Evolutionary conservation across 2,113 vertebrate species (phyloP).

Genomic region (Mystacornis crossleyi): DNA sequence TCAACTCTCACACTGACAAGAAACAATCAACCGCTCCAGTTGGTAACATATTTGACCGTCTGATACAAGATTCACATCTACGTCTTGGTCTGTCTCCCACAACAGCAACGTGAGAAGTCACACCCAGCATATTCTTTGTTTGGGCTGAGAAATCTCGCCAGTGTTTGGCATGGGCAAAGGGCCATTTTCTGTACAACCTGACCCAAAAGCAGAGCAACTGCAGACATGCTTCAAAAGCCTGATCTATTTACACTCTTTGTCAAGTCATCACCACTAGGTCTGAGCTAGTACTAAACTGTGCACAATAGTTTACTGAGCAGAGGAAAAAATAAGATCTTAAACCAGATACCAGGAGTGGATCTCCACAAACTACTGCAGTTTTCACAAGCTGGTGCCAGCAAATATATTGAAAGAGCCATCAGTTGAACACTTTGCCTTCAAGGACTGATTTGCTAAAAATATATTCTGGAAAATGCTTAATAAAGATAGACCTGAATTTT

Average conservation of each 20-base stretch:
- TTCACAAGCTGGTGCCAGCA: neutral
- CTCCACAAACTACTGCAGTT: neutral
- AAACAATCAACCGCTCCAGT: neutral
- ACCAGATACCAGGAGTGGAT: neutral
- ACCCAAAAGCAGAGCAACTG: neutral
- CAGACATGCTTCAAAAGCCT: neutral
- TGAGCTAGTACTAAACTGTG: neutral
- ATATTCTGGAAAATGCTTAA: neutral
- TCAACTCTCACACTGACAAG: neutral
- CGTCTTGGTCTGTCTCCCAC: neutral
- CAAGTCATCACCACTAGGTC: neutral
- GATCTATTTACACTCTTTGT: neutral
- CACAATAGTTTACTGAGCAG: neutral
- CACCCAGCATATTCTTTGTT: neutral
- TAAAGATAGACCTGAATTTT: slow-evolving; percentile 15
- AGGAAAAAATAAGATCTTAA: neutral
- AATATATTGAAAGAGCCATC: neutral
- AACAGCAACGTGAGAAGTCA: neutral
- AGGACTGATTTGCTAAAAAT: slow-evolving; percentile 26
- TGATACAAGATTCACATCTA: neutral
- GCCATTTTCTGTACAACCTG: neutral
- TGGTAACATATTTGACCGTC: neutral
- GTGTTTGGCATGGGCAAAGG: neutral
- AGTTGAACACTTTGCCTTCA: neutral
- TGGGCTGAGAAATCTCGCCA: neutral